Percentiles rank a stretch among this genome's conserved stretches.
phyloP scores from a whole-genome alignment of 1,140 invertebrate genomes.

The Ooceraea biroi region DNA sequence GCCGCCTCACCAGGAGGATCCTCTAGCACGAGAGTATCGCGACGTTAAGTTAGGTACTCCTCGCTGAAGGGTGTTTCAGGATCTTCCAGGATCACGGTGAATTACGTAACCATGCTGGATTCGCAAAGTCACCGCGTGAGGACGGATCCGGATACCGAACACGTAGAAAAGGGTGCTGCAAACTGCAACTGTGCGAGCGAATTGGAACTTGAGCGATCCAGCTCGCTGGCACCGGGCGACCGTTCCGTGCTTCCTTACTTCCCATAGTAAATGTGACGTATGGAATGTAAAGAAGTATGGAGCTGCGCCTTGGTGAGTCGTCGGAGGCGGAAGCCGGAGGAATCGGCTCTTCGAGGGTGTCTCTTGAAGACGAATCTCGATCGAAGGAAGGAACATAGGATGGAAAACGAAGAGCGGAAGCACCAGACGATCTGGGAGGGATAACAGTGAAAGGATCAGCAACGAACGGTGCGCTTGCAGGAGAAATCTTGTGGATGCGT shows the following conservation, averaged over 20 bases:
- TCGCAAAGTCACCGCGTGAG: background rate
- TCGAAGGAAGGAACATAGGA: slow-evolving; percentile 1
- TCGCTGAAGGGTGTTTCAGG: slow-evolving; percentile 41
- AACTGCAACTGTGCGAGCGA: too few species aligned
- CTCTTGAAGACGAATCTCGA: background rate
- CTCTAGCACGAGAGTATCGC: background rate
- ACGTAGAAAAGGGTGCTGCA: too few species aligned
- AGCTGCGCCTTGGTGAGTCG: slow-evolving; percentile 87
- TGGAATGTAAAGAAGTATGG: slow-evolving; percentile 99
- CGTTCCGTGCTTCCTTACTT: slow-evolving; percentile 98
- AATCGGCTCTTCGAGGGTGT: background rate
- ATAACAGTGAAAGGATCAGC: slow-evolving; percentile 26
- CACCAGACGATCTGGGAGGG: background rate
- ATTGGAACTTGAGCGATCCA: slow-evolving; percentile 5
- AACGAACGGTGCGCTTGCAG: background rate
- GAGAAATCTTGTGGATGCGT: slow-evolving; percentile 8
- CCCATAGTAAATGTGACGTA: slow-evolving; percentile 95
- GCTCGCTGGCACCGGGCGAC: slow-evolving; percentile 86
- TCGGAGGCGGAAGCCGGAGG: slow-evolving; percentile 39
- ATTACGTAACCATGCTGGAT: slow-evolving; percentile 63
- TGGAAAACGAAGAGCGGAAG: background rate
- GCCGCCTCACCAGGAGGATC: too few species aligned
- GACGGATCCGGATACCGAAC: too few species aligned
- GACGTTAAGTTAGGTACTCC: slow-evolving; percentile 38
- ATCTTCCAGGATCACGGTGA: slow-evolving; percentile 41